phyloP scores from a whole-genome alignment of 1,140 invertebrate genomes.

The Capitella teleta region DNA sequence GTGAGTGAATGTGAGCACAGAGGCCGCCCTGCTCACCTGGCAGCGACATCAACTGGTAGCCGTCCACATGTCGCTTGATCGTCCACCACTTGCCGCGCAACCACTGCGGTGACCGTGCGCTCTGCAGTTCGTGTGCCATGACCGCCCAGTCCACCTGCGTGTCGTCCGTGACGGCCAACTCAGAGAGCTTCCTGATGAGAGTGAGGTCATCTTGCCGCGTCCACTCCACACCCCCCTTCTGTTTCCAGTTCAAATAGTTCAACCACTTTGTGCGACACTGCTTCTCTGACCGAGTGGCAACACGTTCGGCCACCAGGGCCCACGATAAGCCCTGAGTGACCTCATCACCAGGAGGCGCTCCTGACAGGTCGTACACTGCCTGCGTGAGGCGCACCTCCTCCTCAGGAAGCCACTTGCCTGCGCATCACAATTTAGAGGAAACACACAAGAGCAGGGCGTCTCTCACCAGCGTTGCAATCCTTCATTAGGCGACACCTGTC shows the following conservation, averaged over 20 bases:
- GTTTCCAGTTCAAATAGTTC: constrained; percentile 48
- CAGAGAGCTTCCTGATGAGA: constrained; percentile 41
- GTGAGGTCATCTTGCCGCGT: constrained; percentile 44
- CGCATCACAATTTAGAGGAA: neutral
- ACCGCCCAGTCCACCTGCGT: constrained; percentile 44
- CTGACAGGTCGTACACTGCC: constrained; percentile 43
- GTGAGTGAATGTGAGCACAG: no score
- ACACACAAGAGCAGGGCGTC: neutral
- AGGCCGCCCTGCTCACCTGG: no score
- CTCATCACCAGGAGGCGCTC: constrained; percentile 38
- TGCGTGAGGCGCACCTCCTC: constrained; percentile 42
- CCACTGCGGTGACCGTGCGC: constrained; percentile 47
- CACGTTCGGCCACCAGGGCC: constrained; percentile 42
- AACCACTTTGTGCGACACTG: constrained; percentile 49
- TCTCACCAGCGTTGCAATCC: constrained; percentile 44
- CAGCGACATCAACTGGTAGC: constrained; percentile 36
- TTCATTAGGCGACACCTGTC: constrained; percentile 47
- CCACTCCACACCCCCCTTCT: constrained; percentile 45
- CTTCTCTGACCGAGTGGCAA: constrained; percentile 45
- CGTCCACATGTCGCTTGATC: constrained; percentile 41
- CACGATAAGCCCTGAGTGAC: constrained; percentile 43
- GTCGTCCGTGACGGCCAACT: constrained; percentile 37
- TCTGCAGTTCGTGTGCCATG: constrained; percentile 40
- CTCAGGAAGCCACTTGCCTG: constrained; percentile 44
- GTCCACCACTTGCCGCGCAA: constrained; percentile 47